Base-by-base conservation (phyloP, 2,888 invertebrate species). In the Geophilus truncorum region DNA sequence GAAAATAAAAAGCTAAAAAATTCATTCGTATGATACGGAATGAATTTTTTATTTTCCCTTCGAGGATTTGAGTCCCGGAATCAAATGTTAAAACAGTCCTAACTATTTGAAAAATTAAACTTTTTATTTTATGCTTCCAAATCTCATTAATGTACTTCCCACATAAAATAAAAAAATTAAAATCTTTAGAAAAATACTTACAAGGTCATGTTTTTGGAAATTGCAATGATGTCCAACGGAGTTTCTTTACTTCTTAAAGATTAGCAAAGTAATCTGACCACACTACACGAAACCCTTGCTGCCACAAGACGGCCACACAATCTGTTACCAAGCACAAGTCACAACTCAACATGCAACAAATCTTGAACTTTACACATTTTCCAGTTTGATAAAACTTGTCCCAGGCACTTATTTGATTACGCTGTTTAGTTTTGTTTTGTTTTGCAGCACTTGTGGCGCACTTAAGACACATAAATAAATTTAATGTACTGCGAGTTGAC, bases 401-500 rank as follows among this genome's bases (percentile, higher is more conserved):
- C 3, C 12, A n/a, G 12, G 0, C 28, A 70, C 10, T 70, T 28
- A 70, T 70, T 70, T 28, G 70, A 28, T 25, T 70, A 70, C 0
- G 6, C 10, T 18, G 15, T 12, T 12, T 2, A 28, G 70, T 23
- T 70, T 10, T 25, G 25, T 70, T 28, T 25, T 25, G n/a, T n/a
- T 70, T n/a, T 2, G 28, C 12, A 15, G 25, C n/a, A 70, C 70
- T 70, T 70, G 70, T 28, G n/a, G 25, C 4, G 70, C 51, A 18
- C 70, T 70, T 70, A 25, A 70, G n/a, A n/a, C 25, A 70, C 25
- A 25, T 23, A 70, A 23, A 70, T 28, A 28, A 25, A n/a, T 70
- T 70, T 70, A 70, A 70, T 70, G 70, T 70, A 70, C 70, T 70
- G 70, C 25, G 12, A 70, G 25, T 70, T 70, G 70, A 28, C 70